Percentiles rank a stretch among this genome's conserved stretches.
phyloP scores from a whole-genome alignment of 30 jellyfish, hydroid and myxozoan species.

The Aurelia sp. region DNA sequence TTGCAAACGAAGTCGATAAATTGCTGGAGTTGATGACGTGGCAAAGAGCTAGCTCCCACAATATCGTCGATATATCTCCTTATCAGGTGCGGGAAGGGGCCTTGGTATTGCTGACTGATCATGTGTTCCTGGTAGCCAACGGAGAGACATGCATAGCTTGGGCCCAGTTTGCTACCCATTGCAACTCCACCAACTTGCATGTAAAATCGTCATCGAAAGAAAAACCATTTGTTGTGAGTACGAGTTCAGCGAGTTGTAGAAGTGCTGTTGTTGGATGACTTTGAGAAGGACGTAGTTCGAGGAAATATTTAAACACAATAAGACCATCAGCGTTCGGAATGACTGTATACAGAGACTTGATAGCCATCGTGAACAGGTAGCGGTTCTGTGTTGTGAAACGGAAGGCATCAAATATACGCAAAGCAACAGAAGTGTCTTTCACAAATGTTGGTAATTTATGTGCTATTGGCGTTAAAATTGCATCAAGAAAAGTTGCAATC shows the following conservation, averaged over 20 bases:
- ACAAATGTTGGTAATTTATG: no score
- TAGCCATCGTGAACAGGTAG: constrained; percentile 1
- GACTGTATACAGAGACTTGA: constrained; percentile 1
- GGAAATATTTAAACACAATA: not conserved
- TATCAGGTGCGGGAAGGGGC: no score
- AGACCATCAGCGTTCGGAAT: constrained; percentile 17
- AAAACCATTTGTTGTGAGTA: not conserved
- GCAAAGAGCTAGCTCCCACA: no score
- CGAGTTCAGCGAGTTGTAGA: constrained; percentile 11
- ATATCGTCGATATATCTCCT: no score
- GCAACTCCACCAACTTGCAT: constrained; percentile 18
- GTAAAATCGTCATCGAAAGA: not conserved
- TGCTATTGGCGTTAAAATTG: no score
- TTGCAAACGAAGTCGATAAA: no score
- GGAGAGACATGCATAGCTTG: no score
- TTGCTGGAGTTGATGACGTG: no score
- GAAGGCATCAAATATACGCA: constrained; percentile 5
- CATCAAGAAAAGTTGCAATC: no score
- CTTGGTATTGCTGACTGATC: no score
- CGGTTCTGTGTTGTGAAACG: constrained; percentile 1
- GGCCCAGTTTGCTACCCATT: constrained; percentile 9
- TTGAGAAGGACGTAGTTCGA: constrained; percentile 6
- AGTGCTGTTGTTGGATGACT: not conserved
- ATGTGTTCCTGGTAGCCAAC: not conserved
- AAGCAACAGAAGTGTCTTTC: not conserved